A percentile compares a stretch with the other conserved stretches of the same genome.
Evolutionary conservation across 2,113 vertebrate species (phyloP).

Genomic region (Hypanus sabinus): DNA sequence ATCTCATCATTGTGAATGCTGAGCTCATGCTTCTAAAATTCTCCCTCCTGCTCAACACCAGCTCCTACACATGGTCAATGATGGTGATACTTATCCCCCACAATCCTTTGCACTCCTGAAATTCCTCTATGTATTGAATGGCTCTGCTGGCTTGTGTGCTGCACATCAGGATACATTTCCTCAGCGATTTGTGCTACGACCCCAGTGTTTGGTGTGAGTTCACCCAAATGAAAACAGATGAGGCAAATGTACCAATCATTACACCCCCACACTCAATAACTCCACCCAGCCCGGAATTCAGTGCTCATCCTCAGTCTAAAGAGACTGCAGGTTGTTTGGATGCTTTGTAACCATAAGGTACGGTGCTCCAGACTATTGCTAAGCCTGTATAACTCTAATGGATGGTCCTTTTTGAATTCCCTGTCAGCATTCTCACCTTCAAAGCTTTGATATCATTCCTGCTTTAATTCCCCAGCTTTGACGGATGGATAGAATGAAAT

Average conservation of each 20-base stretch:
- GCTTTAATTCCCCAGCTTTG: not conserved
- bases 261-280: no score
- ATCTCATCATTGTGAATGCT: no score
- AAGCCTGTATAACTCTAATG: not conserved
- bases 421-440: not conserved
- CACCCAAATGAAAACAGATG: not conserved
- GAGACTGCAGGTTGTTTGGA: not conserved
- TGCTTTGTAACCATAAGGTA: no score
- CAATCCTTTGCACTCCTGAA: no score
- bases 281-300: not conserved
- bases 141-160: not conserved
- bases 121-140: not conserved
- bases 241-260: no score
- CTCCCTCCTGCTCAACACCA: no score
- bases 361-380: not conserved
- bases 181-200: not conserved
- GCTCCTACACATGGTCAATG: no score
- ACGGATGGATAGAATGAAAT: not conserved
- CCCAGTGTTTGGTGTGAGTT: not conserved
- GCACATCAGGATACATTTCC: not conserved
- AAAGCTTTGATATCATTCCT: no score
- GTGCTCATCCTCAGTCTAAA: not conserved
- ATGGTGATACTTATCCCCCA: no score
- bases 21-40: no score
- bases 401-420: not conserved